A percentile compares a stretch with the other conserved stretches of the same genome.
Evolutionary conservation across 2,113 vertebrate species (phyloP).

Genomic region (Eubucco bourcierii): DNA sequence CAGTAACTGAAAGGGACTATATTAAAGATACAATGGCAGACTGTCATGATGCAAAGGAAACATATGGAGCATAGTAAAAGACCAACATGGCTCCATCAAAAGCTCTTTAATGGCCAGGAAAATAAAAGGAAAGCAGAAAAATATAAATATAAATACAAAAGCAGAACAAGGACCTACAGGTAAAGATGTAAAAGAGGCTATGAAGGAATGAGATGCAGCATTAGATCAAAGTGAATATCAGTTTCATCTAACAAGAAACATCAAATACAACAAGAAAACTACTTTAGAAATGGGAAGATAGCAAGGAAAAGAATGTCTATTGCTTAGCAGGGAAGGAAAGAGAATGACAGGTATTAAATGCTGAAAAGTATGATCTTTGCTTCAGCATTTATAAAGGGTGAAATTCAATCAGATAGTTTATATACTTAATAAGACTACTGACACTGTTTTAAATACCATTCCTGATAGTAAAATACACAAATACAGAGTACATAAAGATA

Average conservation of each 20-base stretch:
- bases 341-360: background rate
- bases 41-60: background rate
- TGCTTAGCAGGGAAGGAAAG: background rate
- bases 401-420: background rate
- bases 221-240: background rate
- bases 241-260: background rate
- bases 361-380: background rate
- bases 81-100: background rate
- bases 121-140: background rate
- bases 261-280: background rate
- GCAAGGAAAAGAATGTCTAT: background rate
- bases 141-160: background rate
- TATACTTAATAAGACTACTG: background rate
- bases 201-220: background rate
- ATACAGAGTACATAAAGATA: background rate
- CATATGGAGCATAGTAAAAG: background rate
- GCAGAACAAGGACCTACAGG: background rate
- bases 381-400: background rate
- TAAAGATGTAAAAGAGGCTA: background rate
- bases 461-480: background rate
- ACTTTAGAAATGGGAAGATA: background rate
- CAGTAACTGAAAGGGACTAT: background rate
- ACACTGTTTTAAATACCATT: background rate
- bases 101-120: background rate
- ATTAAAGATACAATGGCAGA: conserved; percentile 22